Conservation (phyloP, 2,797 vertebrate species). For the Synanceia verrucosa region DNA sequence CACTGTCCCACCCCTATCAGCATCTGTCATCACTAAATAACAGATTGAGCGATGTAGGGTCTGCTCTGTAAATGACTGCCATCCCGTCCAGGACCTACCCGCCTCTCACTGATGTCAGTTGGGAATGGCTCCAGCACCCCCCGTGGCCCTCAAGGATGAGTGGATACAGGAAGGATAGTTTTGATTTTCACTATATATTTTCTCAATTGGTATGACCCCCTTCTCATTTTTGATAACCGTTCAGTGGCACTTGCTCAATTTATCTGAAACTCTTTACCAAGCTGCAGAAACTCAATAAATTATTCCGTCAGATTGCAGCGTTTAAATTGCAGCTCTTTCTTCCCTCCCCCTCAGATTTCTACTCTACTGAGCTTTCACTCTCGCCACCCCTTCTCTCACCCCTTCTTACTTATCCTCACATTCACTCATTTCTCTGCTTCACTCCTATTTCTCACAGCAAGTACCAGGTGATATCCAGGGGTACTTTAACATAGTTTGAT, state of each 20-base stretch:
- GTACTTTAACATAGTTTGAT: conserved; percentile 69
- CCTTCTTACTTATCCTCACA: conserved; percentile 41
- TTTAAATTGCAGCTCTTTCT: conserved; percentile 74
- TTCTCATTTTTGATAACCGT: conserved; percentile 80
- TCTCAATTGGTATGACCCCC: conserved; percentile 66
- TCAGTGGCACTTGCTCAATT: conserved; percentile 82
- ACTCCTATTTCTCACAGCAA: conserved; percentile 59
- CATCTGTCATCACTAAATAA: conserved; percentile 67
- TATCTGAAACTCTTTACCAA: conserved; percentile 82
- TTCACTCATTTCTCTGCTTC: conserved; percentile 58
- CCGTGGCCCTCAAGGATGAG: conserved; percentile 10
- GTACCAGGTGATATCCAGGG: conserved; percentile 65
- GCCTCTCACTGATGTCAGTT: not conserved
- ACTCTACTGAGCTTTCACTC: conserved; percentile 42
- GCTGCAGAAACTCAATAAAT: conserved; percentile 80
- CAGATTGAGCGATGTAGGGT: conserved; percentile 70
- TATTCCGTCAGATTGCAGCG: conserved; percentile 82
- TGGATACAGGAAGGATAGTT: conserved; percentile 16
- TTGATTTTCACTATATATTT: conserved; percentile 61
- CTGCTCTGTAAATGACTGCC: not conserved
- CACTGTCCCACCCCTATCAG: conserved; percentile 39
- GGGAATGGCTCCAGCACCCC: not conserved
- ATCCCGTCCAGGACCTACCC: not conserved
- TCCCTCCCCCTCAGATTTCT: conserved; percentile 64
- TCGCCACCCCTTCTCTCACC: conserved; percentile 23